Conservation (phyloP, 2,888 invertebrate species). For the Caenorhabditis auriculariae region DNA sequence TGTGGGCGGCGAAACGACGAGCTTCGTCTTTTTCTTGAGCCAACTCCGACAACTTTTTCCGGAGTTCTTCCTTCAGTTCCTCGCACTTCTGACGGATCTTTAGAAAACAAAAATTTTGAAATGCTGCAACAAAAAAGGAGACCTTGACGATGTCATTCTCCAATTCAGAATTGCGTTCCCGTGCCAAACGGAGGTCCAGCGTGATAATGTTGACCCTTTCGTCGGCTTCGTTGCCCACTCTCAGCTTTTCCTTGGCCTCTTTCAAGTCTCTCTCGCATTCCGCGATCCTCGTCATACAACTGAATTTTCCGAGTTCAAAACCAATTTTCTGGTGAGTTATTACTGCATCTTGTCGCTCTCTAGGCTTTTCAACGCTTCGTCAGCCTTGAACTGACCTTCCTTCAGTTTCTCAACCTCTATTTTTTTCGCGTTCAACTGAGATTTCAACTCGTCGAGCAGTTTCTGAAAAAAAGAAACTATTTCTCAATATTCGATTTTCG, state of each 20-base stretch:
- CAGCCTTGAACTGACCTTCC: constrained; percentile 10
- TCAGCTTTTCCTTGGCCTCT: constrained; percentile 13
- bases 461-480: too few relatives aligned
- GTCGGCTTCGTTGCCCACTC: constrained; percentile 14
- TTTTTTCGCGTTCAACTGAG: constrained; percentile 9
- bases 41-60: constrained; percentile 15
- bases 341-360: constrained; percentile 21
- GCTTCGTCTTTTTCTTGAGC: constrained; percentile 31
- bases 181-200: constrained; percentile 17
- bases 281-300: constrained; percentile 8
- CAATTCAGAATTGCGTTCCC: constrained; percentile 22
- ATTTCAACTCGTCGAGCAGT: too few relatives aligned
- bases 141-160: constrained; percentile 26
- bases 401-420: constrained; percentile 13
- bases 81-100: constrained; percentile 28
- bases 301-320: too few relatives aligned
- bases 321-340: not conserved
- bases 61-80: constrained; percentile 26
- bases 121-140: not conserved
- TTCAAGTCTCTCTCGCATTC: constrained; percentile 19
- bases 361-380: constrained; percentile 11
- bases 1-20: too few relatives aligned
- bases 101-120: not conserved
- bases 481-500: too few relatives aligned
- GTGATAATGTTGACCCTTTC: constrained; percentile 15